Conservation (phyloP, 2,113 vertebrate genomes). For the Oryzias melastigma region DNA sequence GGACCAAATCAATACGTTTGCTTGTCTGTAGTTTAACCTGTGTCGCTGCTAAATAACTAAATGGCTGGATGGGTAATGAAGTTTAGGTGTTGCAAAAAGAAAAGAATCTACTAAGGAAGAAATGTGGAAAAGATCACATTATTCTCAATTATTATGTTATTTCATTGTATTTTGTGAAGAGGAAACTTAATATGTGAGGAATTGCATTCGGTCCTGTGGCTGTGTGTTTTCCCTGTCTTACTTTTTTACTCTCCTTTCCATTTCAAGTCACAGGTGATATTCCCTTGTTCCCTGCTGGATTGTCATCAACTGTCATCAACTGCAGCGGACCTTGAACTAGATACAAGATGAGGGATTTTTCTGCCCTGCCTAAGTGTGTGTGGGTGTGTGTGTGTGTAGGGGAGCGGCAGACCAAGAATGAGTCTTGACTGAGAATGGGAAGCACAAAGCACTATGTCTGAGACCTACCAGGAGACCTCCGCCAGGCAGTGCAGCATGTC, state of each 20-base stretch:
- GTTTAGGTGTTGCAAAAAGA: not conserved
- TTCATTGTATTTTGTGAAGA: constrained; percentile 2
- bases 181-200: constrained; percentile 1
- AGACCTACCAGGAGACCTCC: constrained; percentile 63
- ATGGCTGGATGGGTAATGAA: constrained; percentile 9
- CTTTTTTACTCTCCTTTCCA: constrained; percentile 26
- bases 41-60: constrained; percentile 23
- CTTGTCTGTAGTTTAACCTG: constrained; percentile 28
- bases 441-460: constrained; percentile 42
- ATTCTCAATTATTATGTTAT: not conserved
- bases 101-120: too few species aligned
- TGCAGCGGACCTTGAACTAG: constrained; percentile 76
- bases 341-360: constrained; percentile 76
- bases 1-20: constrained; percentile 43
- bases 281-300: constrained; percentile 52
- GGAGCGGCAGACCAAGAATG: constrained; percentile 46
- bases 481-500: constrained; percentile 60
- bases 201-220: constrained; percentile 8
- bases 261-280: constrained; percentile 62
- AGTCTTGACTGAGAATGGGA: constrained; percentile 34
- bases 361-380: constrained; percentile 26
- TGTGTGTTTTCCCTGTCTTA: not conserved
- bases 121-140: not conserved
- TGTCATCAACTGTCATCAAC: constrained; percentile 78
- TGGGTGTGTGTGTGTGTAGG: constrained; percentile 8